Conservation (phyloP, 2,888 invertebrate genomes). For the Melanostoma scalare region DNA sequence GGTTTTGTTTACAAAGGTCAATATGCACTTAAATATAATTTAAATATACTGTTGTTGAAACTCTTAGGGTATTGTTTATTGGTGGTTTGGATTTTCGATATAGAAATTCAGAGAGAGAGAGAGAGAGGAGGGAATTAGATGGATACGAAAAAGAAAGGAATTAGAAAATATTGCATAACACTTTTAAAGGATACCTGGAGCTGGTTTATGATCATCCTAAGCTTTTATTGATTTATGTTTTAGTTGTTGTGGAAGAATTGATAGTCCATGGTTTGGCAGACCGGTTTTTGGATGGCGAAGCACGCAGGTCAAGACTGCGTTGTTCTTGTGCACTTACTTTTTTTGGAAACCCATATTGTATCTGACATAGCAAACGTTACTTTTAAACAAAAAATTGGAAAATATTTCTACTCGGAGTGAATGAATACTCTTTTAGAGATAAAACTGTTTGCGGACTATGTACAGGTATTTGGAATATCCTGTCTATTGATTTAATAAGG, state of each 20-base stretch:
- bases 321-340: neutral
- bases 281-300: slow-evolving; percentile 73
- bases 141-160: neutral
- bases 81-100: slow-evolving; percentile 61
- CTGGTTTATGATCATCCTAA: slow-evolving; percentile 49
- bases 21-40: slow-evolving; percentile 54
- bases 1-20: slow-evolving; percentile 19
- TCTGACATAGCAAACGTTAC: slow-evolving; percentile 20
- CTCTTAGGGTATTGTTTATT: slow-evolving; percentile 61
- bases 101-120: slow-evolving; percentile 52
- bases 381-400: neutral
- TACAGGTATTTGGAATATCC: neutral
- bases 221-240: slow-evolving; percentile 48
- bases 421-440: neutral
- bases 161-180: slow-evolving; percentile 63
- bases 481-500: slow-evolving; percentile 86
- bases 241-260: slow-evolving; percentile 80
- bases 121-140: slow-evolving; percentile 1
- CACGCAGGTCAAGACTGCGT: neutral
- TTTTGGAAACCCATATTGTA: slow-evolving; percentile 24
- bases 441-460: too few relatives aligned
- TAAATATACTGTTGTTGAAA: slow-evolving; percentile 67
- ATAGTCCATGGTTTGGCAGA: slow-evolving; percentile 81
- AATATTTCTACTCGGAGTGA: slow-evolving; percentile 10
- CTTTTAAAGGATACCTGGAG: slow-evolving; percentile 29